A percentile compares a stretch with the other conserved stretches of the same genome.
Conservation (phyloP, 92 coral and sea anemone species). For the Zoanthus solanderi region DNA sequence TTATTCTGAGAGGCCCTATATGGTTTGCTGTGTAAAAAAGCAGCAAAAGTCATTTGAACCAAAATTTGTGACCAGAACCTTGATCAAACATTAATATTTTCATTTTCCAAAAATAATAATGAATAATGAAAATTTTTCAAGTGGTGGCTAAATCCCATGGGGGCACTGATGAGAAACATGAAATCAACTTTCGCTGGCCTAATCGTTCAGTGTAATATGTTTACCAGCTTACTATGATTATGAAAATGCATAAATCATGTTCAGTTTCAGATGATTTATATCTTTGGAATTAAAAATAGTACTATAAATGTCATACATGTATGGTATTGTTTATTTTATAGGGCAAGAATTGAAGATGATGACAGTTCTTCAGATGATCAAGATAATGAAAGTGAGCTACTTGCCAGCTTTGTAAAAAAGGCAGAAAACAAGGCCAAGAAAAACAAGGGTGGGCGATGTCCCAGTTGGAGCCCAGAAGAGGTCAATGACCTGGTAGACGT, state of each 20-base stretch:
- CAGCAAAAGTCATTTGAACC: background rate
- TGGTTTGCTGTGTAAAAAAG: background rate
- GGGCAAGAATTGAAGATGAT: background rate
- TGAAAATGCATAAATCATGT: background rate
- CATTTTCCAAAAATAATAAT: background rate
- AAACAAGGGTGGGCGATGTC: background rate
- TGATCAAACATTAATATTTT: too few relatives aligned
- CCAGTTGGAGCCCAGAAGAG: background rate
- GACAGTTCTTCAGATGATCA: slow-evolving; percentile 11
- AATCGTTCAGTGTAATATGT: background rate
- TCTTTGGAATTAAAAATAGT: background rate
- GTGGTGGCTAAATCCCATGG: background rate
- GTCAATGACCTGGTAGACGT: too few relatives aligned
- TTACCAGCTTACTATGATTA: background rate
- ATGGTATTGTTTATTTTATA: background rate
- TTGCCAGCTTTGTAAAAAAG: slow-evolving; percentile 22
- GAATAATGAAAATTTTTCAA: too few relatives aligned
- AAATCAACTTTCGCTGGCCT: too few relatives aligned
- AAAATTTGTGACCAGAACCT: too few relatives aligned
- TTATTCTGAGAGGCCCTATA: background rate
- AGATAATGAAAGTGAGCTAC: slow-evolving; percentile 13
- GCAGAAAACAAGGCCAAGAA: slow-evolving; percentile 17
- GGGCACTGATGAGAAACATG: background rate
- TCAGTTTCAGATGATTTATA: too few relatives aligned
- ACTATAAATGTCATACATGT: background rate